Evolutionary conservation across 2,797 vertebrate species (phyloP).

Genomic region (Lacerta bilineata): DNA sequence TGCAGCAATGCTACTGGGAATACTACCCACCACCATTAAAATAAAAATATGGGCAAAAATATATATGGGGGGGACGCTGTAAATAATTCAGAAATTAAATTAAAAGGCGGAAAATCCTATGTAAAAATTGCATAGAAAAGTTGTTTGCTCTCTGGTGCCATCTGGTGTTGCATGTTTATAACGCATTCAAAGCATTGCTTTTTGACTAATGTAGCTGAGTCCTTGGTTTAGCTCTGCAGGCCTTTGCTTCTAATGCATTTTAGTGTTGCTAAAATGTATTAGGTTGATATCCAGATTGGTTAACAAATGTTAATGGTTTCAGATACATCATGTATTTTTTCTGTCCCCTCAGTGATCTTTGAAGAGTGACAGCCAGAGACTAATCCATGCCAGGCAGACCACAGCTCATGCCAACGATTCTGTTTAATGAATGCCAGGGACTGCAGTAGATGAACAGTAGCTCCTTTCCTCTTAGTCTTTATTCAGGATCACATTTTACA

Average conservation of each 20-base stretch:
- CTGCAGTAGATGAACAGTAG: background rate
- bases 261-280: background rate
- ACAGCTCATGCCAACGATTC: background rate
- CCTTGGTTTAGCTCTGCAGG: no score
- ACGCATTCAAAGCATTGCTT: no score
- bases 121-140: no score
- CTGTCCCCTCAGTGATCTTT: background rate
- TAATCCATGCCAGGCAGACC: background rate
- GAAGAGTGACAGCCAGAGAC: background rate
- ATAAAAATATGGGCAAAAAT: no score
- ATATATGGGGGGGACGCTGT: no score
- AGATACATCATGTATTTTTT: background rate
- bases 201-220: no score
- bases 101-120: no score
- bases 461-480: no score
- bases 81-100: no score
- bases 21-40: background rate
- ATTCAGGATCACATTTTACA: no score
- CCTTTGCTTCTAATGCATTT: background rate
- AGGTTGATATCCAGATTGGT: background rate
- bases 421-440: background rate
- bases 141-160: no score
- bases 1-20: background rate
- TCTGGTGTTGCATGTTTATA: no score
- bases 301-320: constrained; percentile 3